phyloP scores from a whole-genome alignment of 2,797 vertebrate genomes.

The Harpagifer antarcticus region DNA sequence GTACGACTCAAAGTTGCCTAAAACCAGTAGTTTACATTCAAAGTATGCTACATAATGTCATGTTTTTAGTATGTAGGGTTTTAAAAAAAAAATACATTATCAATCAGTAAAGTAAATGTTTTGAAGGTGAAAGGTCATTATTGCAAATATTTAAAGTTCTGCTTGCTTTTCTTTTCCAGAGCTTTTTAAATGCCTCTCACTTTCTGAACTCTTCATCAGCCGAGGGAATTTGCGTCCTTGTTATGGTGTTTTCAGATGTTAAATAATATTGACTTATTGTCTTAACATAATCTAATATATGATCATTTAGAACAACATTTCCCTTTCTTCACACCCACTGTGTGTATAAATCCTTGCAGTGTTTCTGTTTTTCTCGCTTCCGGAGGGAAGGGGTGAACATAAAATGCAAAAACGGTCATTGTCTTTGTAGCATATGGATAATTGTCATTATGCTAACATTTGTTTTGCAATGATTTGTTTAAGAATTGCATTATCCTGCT shows the following conservation, averaged over 20 bases:
- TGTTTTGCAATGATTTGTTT: slow-evolving; percentile 64
- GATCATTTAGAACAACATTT: not conserved
- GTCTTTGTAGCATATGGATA: slow-evolving; percentile 38
- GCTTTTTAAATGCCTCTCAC: not conserved
- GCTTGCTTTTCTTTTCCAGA: not conserved
- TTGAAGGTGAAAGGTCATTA: not conserved
- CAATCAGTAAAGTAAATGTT: not conserved
- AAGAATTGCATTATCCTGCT: slow-evolving; percentile 34
- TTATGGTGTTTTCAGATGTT: not conserved
- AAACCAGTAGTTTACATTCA: not conserved
- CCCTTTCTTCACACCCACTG: not conserved
- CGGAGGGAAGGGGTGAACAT: not conserved
- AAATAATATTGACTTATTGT: slow-evolving; percentile 7
- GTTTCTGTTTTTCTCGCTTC: slow-evolving; percentile 18
- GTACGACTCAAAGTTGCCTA: not conserved
- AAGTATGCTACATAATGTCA: not conserved
- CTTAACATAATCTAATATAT: not conserved
- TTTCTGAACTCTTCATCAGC: not conserved
- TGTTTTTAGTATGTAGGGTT: not conserved
- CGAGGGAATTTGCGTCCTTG: not conserved
- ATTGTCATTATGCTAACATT: slow-evolving; percentile 48
- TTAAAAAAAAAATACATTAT: not conserved
- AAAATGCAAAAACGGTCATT: slow-evolving; percentile 20
- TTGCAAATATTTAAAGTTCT: not conserved
- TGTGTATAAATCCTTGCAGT: not conserved